Evolutionary conservation across 2,888 invertebrate genomes (phyloP), one percentile per base, ranked within the genome.

Genomic region (Macrophya annulata): DNA sequence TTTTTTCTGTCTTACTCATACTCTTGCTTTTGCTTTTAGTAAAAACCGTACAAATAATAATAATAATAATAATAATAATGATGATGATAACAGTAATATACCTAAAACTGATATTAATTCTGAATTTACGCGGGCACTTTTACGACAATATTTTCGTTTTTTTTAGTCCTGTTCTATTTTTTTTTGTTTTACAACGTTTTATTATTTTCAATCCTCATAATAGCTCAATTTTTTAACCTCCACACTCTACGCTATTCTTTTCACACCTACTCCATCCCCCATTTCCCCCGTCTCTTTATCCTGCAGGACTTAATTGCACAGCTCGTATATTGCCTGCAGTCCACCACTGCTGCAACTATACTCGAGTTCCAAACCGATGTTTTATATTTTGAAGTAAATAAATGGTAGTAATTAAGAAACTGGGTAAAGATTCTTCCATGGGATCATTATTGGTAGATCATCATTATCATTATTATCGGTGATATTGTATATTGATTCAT

Each of bases 81-180:
- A 17, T n/a, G 1, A 51, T n/a, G 1, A 17, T n/a, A 6, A 51
- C n/a, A 5, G 6, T n/a, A 51, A 51, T 51, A 55, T 10, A 43
- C 21, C 21, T 25, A 15, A 21, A 45, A 74, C 45, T 74, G 45
- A 43, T 74, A 45, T 74, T 45, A 74, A 21, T 48, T 15, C 55
- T 81, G 81, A 62, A 81, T 81, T 81, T 81, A 77, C 62, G 21
- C 40, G 25, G 31, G 3, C 62, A 43, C 21, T 81, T 81, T 62
- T 81, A 81, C 43, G 62, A 37, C 81, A 62, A 59, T 43, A 40
- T 4, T 62, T 59, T 40, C n/a, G 21, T 21, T 55, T 79, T 55
- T 55, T 12, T 21, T 43, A 8, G 4, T 15, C 1, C 8, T 8
- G 48, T 45, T 21, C 48, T 48, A n/a, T 12, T 72, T 17, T 17